A percentile compares a stretch with the other conserved stretches of the same genome.
These are phyloP conservation scores for Hypanus sabinus DNA, from an alignment of 2,113 vertebrate species.

Conservation along the genomic window DNA sequence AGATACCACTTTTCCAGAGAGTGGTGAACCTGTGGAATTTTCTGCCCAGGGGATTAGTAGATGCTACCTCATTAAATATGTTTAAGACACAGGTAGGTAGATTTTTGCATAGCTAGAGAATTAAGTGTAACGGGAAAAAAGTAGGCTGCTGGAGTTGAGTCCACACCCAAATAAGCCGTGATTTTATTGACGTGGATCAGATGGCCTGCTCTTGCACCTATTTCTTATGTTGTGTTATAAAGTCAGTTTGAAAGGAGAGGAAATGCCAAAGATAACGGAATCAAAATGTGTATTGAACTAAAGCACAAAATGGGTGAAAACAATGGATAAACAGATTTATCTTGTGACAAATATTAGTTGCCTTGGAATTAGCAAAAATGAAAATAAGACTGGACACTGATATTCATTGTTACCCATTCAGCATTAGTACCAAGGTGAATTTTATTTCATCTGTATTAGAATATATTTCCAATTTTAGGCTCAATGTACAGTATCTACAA, in stretches of 20 bases:
- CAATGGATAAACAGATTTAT: background rate
- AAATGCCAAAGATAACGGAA: background rate
- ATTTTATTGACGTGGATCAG: no score
- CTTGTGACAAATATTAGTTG: background rate
- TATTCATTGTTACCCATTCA: background rate
- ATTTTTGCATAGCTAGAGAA: no score
- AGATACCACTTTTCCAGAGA: no score
- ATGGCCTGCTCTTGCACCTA: no score
- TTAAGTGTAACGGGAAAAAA: no score
- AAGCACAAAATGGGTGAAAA: background rate
- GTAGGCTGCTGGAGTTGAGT: no score
- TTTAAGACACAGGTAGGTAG: no score
- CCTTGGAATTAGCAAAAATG: background rate
- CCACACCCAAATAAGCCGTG: no score
- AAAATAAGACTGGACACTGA: background rate
- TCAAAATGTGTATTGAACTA: background rate
- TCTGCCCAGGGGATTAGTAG: no score
- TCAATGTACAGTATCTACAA: background rate
- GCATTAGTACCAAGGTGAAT: background rate
- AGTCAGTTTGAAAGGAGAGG: background rate
- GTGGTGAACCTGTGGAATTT: no score
- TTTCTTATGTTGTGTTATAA: no score
- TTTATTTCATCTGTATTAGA: background rate
- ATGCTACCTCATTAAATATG: no score
- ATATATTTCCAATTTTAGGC: background rate